These are phyloP conservation scores for Leptodirus hochenwartii DNA, from an alignment of 2,888 invertebrate species.

Conservation along the genomic window DNA sequence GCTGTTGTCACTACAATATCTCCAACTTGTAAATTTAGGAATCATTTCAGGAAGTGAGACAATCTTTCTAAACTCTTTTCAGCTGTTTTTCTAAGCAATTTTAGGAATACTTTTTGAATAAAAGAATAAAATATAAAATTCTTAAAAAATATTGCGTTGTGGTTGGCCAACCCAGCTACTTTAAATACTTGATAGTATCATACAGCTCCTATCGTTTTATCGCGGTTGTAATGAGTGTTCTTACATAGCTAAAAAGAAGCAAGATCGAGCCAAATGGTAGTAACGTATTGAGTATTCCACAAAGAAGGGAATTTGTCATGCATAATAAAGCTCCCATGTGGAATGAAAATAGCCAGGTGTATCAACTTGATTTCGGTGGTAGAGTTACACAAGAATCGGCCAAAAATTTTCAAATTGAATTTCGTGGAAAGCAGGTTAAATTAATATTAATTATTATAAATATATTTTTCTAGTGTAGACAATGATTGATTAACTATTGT, in stretches of 20 bases:
- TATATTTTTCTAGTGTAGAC: conserved; percentile 1
- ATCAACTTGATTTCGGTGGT: conserved; percentile 97
- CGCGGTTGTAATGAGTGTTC: too few relatives aligned
- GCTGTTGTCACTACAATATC: too few relatives aligned
- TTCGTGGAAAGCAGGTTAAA: conserved; percentile 80
- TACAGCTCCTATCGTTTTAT: too few relatives aligned
- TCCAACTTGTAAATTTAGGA: too few relatives aligned
- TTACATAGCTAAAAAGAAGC: conserved; percentile 58
- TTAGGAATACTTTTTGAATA: too few relatives aligned
- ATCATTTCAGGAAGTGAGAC: too few relatives aligned
- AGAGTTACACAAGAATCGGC: conserved; percentile 98
- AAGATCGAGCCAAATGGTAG: conserved; percentile 36
- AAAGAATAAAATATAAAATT: too few relatives aligned
- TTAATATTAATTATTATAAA: conserved; percentile 3
- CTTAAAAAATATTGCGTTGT: too few relatives aligned
- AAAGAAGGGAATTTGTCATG: conserved; percentile 74
- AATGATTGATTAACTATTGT: conserved; percentile 4
- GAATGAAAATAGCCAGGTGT: conserved; percentile 98
- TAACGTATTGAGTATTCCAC: conserved; percentile 27
- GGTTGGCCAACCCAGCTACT: too few relatives aligned
- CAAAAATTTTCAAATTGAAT: conserved; percentile 98
- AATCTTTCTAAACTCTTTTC: too few relatives aligned
- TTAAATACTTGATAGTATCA: too few relatives aligned
- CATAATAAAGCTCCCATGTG: conserved; percentile 84
- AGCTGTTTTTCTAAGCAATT: too few relatives aligned